Base-by-base conservation (phyloP, 2,888 invertebrate species). In the Volucella zonaria region DNA sequence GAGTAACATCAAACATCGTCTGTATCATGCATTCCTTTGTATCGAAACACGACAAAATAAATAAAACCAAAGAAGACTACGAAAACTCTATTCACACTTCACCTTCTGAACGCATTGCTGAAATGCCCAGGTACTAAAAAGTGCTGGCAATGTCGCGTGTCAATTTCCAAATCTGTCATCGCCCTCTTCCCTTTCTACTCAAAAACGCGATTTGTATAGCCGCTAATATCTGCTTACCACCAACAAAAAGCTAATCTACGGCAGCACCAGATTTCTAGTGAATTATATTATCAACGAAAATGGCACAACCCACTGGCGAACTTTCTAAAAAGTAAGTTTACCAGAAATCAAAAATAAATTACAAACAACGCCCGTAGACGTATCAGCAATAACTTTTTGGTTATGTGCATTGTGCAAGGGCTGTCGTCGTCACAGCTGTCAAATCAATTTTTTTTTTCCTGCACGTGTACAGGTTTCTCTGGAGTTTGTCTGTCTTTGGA, bases 251-350 rank as follows among this genome's bases (percentile, higher is more conserved):
- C n/a, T 18, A 31, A 38, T 47, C 15, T 52, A 51, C 11, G 14
- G 45, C 18, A n/a, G n/a, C 59, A 2, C 3, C 12, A 62, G 12
- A 42, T 51, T 18, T 51, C 23, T 15, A 49, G 54, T 56, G 14
- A 56, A 47, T 56, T 42, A 1, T 43, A 51, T 71, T 14, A 8
- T 15, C 18, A 45, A 66, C 11, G 66, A 75, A 45, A 71, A 91
- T 91, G 91, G 88, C 89, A 64, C 88, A 89, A 81, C 88, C 89
- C 87, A 88, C 89, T 77, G 89, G 89, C 87, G 90, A 91, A 89
- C 74, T 91, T 49, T 91, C 91, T 31, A 91, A 91, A 87, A 91
- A 91, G 91, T 91, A 89, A 91, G 91, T 88, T 40, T 2, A 4
- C 10, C 12, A 14, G 8, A 49, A 45, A 23, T 14, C 18, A 52